Percentiles rank a stretch among this genome's conserved stretches.
Conservation (phyloP, 2,888 invertebrate genomes). For the Drosophila siamana region DNA sequence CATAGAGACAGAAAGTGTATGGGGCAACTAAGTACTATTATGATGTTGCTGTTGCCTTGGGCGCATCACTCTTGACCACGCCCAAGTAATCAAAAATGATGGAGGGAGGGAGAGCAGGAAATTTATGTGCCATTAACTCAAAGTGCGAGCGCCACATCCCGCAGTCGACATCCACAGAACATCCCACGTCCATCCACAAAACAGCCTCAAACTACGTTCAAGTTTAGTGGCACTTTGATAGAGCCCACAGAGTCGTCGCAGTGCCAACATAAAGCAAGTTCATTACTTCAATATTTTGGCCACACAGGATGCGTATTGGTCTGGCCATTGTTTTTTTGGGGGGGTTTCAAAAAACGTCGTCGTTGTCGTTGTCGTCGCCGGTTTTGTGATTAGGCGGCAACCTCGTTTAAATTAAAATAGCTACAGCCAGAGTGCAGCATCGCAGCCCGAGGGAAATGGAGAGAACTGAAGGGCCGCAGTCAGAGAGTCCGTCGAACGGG, state of each 20-base stretch:
- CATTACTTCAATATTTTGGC: slow-evolving; percentile 76
- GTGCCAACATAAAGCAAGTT: slow-evolving; percentile 55
- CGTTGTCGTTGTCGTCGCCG: slow-evolving; percentile 31
- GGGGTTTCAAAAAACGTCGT: slow-evolving; percentile 6
- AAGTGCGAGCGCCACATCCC: slow-evolving; percentile 51
- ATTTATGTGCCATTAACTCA: slow-evolving; percentile 78
- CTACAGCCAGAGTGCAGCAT: slow-evolving; percentile 36
- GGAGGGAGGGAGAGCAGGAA: slow-evolving; percentile 55
- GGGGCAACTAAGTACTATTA: slow-evolving; percentile 24
- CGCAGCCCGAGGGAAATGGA: neutral
- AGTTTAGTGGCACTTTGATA: slow-evolving; percentile 63
- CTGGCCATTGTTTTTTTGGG: slow-evolving; percentile 47
- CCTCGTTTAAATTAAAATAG: slow-evolving; percentile 79
- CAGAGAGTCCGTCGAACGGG: neutral
- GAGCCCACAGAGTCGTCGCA: slow-evolving; percentile 23
- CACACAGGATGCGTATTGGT: slow-evolving; percentile 57
- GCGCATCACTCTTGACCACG: slow-evolving; percentile 32
- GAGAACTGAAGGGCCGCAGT: neutral
- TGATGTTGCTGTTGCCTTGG: slow-evolving; percentile 18
- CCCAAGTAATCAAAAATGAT: slow-evolving; percentile 77
- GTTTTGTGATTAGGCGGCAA: slow-evolving; percentile 74
- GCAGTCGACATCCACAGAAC: too few species aligned
- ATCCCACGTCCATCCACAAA: slow-evolving; percentile 1
- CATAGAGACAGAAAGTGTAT: slow-evolving; percentile 2
- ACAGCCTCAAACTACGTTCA: slow-evolving; percentile 36